Evolutionary conservation across 2,113 vertebrate species (phyloP).

Genomic region (Rallus limicola): DNA sequence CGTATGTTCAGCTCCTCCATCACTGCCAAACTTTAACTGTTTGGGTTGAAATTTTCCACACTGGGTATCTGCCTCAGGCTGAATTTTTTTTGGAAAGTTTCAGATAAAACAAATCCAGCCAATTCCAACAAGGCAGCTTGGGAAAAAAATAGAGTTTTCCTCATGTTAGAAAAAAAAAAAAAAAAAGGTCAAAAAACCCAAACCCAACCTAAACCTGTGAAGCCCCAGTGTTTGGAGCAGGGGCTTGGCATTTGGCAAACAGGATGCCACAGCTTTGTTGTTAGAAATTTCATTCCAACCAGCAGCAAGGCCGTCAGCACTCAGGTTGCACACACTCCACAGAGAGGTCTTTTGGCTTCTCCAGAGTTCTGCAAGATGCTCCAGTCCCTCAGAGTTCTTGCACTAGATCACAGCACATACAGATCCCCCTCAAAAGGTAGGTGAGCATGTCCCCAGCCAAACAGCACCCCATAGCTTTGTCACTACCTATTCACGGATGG

Average conservation of each 20-base stretch:
- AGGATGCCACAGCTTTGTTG: accelerated
- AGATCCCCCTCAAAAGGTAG: neutral
- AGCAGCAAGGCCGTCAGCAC: neutral
- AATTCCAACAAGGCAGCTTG: neutral
- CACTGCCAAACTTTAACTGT: neutral
- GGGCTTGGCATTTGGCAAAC: neutral
- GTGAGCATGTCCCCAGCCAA: neutral
- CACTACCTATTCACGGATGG: too few species aligned
- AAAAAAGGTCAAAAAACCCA: accelerated
- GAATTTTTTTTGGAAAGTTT: neutral
- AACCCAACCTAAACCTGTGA: neutral
- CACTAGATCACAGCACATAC: neutral
- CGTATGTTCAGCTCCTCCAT: neutral
- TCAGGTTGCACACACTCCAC: neutral
- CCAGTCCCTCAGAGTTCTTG: neutral
- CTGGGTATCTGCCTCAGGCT: slow-evolving; percentile 13
- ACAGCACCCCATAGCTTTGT: neutral
- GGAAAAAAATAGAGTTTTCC: neutral
- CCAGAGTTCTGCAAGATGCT: neutral
- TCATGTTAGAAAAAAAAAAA: neutral
- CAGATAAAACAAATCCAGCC: neutral
- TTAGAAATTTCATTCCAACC: neutral
- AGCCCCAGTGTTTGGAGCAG: neutral
- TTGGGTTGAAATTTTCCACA: slow-evolving; percentile 51
- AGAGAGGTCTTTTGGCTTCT: neutral